Evolutionary conservation across 2,113 vertebrate species (phyloP).

Genomic region (Raja brachyura): DNA sequence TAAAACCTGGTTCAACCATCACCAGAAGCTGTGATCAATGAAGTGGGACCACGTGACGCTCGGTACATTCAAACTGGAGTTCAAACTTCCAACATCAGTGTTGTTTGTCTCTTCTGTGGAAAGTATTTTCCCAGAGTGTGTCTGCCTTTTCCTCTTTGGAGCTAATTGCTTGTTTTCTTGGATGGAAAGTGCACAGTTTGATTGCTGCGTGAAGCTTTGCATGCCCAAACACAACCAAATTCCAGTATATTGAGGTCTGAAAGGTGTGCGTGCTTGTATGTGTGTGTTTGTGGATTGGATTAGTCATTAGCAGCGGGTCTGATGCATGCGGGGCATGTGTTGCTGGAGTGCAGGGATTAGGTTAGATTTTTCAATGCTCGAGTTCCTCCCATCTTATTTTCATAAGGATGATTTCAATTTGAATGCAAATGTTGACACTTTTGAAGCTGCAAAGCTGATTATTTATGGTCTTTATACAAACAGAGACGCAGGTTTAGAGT

Average conservation of each 20-base stretch:
- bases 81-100: neutral
- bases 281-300: neutral
- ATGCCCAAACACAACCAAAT: conserved; percentile 13
- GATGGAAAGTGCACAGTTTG: neutral
- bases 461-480: neutral
- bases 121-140: neutral
- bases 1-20: neutral
- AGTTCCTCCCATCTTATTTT: neutral
- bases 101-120: neutral
- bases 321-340: neutral
- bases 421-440: neutral
- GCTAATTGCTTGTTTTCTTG: neutral
- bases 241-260: conserved; percentile 19
- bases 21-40: neutral
- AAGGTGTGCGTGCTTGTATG: neutral
- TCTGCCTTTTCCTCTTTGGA: neutral
- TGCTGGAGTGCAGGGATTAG: neutral
- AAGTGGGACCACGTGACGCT: neutral
- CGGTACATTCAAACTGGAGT: neutral
- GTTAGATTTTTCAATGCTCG: neutral
- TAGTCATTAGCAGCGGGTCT: neutral
- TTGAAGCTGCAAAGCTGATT: neutral
- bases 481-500: neutral
- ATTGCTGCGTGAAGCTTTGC: neutral
- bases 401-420: neutral